Percentiles rank a stretch among this genome's conserved stretches.
Conservation (phyloP, 2,888 invertebrate genomes). For the Hymenopus coronatus region DNA sequence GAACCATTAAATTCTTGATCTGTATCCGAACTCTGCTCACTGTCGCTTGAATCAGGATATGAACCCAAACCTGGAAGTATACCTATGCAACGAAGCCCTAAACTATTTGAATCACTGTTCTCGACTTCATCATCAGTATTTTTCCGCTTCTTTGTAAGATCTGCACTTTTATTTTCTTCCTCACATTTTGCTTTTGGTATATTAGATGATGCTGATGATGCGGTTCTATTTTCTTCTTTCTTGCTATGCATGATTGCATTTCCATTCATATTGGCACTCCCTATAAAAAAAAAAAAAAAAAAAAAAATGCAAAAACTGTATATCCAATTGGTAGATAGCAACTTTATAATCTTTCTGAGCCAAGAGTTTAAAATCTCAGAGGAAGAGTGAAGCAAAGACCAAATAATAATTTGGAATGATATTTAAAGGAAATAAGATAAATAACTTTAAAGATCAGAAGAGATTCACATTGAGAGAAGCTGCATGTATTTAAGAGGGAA, state of each 20-base stretch:
- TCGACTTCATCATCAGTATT: background rate
- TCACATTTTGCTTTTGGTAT: background rate
- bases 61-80: constrained; percentile 79
- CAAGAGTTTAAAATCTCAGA: background rate
- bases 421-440: too few species aligned
- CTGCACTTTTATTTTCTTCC: background rate
- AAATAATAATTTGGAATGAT: too few species aligned
- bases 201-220: background rate
- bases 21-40: constrained; percentile 65
- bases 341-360: background rate
- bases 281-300: background rate
- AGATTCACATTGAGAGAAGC: too few species aligned
- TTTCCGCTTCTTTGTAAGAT: background rate
- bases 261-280: background rate
- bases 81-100: constrained; percentile 64
- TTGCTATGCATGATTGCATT: background rate
- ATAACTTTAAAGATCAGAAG: too few species aligned
- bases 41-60: constrained; percentile 69
- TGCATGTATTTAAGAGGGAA: too few species aligned
- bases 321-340: background rate
- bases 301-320: background rate
- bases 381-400: too few species aligned
- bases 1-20: constrained; percentile 56
- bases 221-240: background rate
- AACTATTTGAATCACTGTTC: background rate